Base-by-base conservation (phyloP, 2,888 invertebrate species). In the Zeuzera pyrina region DNA sequence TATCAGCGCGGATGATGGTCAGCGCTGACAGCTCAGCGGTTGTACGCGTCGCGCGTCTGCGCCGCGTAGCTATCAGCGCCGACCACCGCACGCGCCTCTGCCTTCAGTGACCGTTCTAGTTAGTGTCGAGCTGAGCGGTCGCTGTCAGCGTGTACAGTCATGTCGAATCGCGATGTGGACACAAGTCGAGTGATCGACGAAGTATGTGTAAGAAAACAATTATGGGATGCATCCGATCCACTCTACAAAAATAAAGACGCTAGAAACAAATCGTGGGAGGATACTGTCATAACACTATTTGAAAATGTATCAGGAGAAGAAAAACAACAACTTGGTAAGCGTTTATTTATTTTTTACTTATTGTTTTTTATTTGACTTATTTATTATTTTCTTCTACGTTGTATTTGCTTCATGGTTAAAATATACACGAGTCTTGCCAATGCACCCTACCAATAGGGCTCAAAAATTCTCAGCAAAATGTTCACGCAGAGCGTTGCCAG, bases 401-500 rank as follows among this genome's bases (percentile, higher is more conserved):
- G 16, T 12, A 7, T 23, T 22, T 33, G 29, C 33, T 15, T 16
- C 6, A 29, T 34, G 42, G 14, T 44, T 42, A 45, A 45, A 45
- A 45, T 39, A 47, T 42, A 42, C 40, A 35, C 15, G 36, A 34
- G 22, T 47, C 41, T 48, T 45, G 42, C 41, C 44, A 45, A 33
- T 43, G 42, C 32, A 47, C 42, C 2, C 39, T 41, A 6, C 45
- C 43, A 11, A 22, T 14, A 14, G 43, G 47, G 33, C 38, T 43
- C 31, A 46, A 12, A 38, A 46, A 49, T 42, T 45, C 27, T 47
- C 37, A 12, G 44, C 41, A 42, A 49, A 46, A 41, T 42, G 36
- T 29, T 47, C 44, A 30, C 43, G 44, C 27, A 43, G 31, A 39
- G 40, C 40, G 31, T 47, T 10, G 23, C 39, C 42, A 32, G 43